Percentiles rank a stretch among this genome's conserved stretches.
Conservation (phyloP, 2,888 invertebrate species). For the Drosophila tanythrix region DNA sequence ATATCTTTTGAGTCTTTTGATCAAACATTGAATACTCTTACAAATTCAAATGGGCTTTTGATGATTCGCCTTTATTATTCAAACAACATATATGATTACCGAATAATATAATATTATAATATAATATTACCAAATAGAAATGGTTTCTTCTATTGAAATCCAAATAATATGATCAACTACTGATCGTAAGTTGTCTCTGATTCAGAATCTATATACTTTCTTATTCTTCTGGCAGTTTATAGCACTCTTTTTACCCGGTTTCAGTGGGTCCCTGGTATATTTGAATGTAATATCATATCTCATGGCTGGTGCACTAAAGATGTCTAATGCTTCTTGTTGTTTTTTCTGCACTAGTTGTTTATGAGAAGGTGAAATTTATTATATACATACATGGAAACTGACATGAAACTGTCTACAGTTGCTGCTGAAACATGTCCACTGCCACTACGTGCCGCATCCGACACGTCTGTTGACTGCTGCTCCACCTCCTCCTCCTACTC, state of each 20-base stretch:
- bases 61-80: neutral
- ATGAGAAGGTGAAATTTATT: constrained; percentile 68
- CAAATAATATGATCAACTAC: neutral
- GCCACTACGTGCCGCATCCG: constrained; percentile 62
- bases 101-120: too few species aligned
- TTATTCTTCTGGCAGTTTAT: neutral
- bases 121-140: neutral
- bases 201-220: neutral
- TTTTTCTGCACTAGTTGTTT: constrained; percentile 50
- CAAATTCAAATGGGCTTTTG: neutral
- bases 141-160: neutral
- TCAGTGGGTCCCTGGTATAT: neutral
- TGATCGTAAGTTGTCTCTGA: neutral
- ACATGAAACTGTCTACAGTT: constrained; percentile 40
- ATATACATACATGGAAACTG: constrained; percentile 32
- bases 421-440: constrained; percentile 57
- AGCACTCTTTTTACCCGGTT: neutral
- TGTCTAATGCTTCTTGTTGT: constrained; percentile 41
- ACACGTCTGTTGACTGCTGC: constrained; percentile 37
- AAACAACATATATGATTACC: too few species aligned
- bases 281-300: constrained; percentile 16
- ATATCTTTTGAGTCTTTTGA: neutral
- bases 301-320: constrained; percentile 57
- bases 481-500: neutral
- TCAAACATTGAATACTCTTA: constrained; percentile 19